phyloP scores from a whole-genome alignment of 2,888 invertebrate species.

The Folsomia candida region DNA sequence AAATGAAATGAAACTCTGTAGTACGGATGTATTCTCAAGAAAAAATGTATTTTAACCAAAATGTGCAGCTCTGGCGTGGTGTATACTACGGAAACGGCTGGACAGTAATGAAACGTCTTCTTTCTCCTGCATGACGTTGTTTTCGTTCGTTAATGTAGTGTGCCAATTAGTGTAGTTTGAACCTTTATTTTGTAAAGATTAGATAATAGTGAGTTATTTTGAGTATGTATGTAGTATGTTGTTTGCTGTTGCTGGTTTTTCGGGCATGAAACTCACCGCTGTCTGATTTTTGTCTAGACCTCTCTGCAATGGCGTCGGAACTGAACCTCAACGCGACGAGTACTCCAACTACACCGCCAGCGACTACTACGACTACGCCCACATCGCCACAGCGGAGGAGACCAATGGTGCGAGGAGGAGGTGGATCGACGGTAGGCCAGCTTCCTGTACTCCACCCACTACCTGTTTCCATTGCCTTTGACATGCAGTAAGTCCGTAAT shows the following conservation, averaged over 20 bases:
- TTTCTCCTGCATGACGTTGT: not conserved
- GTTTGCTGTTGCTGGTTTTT: too few species aligned
- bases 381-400: conserved; percentile 36
- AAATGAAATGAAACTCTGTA: not conserved
- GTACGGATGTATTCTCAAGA: not conserved
- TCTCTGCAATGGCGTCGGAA: conserved; percentile 74
- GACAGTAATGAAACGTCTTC: conserved; percentile 68
- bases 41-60: not conserved
- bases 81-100: conserved; percentile 83
- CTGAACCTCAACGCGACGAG: conserved; percentile 60
- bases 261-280: too few species aligned
- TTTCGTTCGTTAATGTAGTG: not conserved
- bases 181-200: not conserved
- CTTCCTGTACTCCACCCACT: conserved; percentile 65
- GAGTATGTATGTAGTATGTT: too few species aligned
- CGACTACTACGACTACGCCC: conserved; percentile 40
- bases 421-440: conserved; percentile 50
- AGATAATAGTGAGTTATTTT: too few species aligned
- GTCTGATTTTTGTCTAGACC: too few species aligned
- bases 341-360: conserved; percentile 50
- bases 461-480: conserved; percentile 80
- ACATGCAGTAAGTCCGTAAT: conserved; percentile 78
- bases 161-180: not conserved
- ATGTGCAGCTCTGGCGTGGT: conserved; percentile 85
- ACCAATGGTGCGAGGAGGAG: conserved; percentile 41